phyloP scores from a whole-genome alignment of 2,113 vertebrate species.

The Coryphaenoides rupestris region DNA sequence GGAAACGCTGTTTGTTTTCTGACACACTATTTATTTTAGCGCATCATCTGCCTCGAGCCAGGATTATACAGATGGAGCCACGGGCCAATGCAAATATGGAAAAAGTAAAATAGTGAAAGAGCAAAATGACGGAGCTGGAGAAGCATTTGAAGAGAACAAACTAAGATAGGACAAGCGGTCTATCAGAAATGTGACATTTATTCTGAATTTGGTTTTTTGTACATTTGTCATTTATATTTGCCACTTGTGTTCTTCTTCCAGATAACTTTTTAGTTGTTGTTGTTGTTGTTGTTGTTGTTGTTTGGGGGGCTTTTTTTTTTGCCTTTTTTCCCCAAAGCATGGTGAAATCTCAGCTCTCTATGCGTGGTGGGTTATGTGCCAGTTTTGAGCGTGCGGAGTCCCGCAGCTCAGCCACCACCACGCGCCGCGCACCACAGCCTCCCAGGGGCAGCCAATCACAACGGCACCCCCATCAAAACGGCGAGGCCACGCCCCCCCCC shows the following conservation, averaged over 20 bases:
- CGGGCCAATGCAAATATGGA: background rate
- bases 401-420: background rate
- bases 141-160: background rate
- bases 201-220: background rate
- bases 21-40: constrained; percentile 17
- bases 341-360: constrained; percentile 30
- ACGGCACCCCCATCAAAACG: constrained; percentile 41
- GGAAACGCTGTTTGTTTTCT: constrained; percentile 55
- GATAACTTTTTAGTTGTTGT: background rate
- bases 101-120: background rate
- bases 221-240: too few relatives aligned
- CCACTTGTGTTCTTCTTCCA: too few relatives aligned
- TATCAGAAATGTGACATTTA: background rate
- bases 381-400: too few relatives aligned
- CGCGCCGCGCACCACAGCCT: constrained; percentile 21
- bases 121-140: background rate
- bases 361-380: constrained; percentile 1
- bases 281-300: background rate
- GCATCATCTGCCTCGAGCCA: constrained; percentile 5
- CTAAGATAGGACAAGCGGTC: background rate
- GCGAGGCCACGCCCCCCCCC: constrained; percentile 46
- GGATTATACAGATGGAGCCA: background rate
- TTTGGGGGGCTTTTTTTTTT: background rate
- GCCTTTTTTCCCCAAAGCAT: background rate
- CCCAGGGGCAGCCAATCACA: constrained; percentile 62